These are phyloP conservation scores for Belgica antarctica DNA, from an alignment of 2,888 invertebrate genomes.

Conservation along the genomic window DNA sequence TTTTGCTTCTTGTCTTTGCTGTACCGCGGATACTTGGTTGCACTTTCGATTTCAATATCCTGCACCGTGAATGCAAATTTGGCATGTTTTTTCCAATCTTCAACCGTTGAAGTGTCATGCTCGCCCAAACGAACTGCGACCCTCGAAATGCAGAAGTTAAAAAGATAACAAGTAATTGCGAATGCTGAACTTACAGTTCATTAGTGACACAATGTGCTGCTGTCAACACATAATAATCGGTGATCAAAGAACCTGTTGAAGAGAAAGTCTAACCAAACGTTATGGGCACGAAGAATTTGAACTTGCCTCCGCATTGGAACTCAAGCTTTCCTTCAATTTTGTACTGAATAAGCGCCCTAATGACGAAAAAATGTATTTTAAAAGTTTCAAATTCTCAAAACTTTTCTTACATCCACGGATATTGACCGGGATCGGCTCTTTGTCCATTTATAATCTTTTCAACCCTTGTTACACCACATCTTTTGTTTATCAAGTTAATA, in stretches of 20 bases:
- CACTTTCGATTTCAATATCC: constrained; percentile 23
- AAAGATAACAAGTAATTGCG: background rate
- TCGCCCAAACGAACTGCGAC: background rate
- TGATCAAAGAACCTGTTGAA: constrained; percentile 17
- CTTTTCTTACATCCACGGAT: background rate
- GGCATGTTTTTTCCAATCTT: background rate
- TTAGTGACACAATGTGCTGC: background rate
- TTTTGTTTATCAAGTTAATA: constrained; percentile 21
- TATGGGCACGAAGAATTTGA: too few species aligned
- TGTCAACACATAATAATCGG: background rate
- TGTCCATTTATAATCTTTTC: constrained; percentile 7
- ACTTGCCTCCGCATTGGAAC: background rate
- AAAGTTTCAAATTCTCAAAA: background rate
- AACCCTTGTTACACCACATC: background rate
- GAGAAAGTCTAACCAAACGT: too few species aligned
- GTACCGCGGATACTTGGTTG: background rate
- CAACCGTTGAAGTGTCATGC: background rate
- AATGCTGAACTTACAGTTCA: background rate
- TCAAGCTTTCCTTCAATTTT: background rate
- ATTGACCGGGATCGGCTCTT: background rate
- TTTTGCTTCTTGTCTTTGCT: background rate
- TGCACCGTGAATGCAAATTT: constrained; percentile 23
- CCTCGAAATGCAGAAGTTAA: background rate
- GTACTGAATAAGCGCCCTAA: background rate
- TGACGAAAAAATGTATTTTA: background rate